These are phyloP conservation scores for Paralvinella palmiformis DNA, from an alignment of 1,140 invertebrate species.

Conservation along the genomic window DNA sequence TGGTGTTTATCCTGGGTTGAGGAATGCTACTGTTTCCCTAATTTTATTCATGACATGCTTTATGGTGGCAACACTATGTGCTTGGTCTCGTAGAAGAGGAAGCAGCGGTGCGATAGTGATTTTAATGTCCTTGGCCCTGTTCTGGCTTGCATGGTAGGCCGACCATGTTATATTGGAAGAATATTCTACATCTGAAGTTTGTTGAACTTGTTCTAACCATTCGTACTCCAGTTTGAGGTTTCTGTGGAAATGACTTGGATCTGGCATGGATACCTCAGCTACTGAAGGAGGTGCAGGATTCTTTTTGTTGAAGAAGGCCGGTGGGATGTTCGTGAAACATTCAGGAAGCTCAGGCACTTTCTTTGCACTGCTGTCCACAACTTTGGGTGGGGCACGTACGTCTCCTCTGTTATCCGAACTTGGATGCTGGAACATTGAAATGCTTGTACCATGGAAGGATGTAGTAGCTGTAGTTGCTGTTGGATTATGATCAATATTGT, in stretches of 20 bases:
- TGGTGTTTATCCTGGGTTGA: constrained; percentile 25
- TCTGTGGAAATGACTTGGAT: neutral
- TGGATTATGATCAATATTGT: neutral
- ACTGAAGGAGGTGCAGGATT: too few relatives aligned
- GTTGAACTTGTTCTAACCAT: neutral
- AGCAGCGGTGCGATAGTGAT: constrained; percentile 14
- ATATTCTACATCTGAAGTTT: neutral
- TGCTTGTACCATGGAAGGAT: too few relatives aligned
- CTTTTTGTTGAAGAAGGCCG: constrained; percentile 10
- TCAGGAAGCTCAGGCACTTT: constrained; percentile 1
- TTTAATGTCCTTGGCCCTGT: neutral
- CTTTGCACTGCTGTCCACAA: neutral
- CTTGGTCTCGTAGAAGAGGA: constrained; percentile 19
- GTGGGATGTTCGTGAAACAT: constrained; percentile 13
- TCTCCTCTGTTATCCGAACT: constrained; percentile 1
- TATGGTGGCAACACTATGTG: constrained; percentile 21
- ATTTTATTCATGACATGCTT: constrained; percentile 9
- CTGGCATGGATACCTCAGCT: neutral
- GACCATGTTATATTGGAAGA: neutral
- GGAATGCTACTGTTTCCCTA: neutral
- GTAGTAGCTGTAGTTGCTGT: neutral
- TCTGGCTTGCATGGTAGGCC: neutral
- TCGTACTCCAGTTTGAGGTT: neutral
- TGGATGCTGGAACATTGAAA: neutral
- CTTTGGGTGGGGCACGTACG: neutral